Conservation (phyloP, 2,797 vertebrate species). For the Alectoris magna region DNA sequence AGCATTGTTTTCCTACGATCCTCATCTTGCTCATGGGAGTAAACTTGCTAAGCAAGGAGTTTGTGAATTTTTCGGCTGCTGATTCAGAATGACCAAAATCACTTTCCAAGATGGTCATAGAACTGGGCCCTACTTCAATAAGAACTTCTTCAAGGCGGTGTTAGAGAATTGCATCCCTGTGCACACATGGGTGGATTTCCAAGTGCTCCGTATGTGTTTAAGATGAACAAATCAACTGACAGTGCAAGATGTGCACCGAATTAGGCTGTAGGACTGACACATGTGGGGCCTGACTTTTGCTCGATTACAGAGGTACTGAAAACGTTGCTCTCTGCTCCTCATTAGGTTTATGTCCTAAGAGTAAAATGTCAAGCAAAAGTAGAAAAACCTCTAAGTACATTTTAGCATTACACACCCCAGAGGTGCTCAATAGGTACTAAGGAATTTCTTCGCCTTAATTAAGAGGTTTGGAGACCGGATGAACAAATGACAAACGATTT, state of each 20-base stretch:
- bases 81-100: neutral
- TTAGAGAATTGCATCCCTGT: neutral
- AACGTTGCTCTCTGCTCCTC: neutral
- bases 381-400: neutral
- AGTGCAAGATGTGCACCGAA: neutral
- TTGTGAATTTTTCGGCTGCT: neutral
- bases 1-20: slow-evolving; percentile 27
- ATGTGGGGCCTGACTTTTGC: neutral
- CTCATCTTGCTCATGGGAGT: slow-evolving; percentile 23
- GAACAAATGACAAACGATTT: slow-evolving; percentile 63
- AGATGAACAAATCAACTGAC: slow-evolving; percentile 28
- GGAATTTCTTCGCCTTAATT: slow-evolving; percentile 24
- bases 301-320: neutral
- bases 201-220: neutral
- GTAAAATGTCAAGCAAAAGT: neutral
- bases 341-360: neutral
- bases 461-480: slow-evolving; percentile 58
- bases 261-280: neutral
- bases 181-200: neutral
- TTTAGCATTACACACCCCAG: neutral
- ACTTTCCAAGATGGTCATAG: neutral
- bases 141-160: neutral
- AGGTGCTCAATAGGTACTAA: neutral
- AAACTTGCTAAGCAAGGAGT: neutral
- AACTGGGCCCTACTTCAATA: neutral